Evolutionary conservation across 2,797 vertebrate genomes (phyloP).

Genomic region (Vipera ursinii): DNA sequence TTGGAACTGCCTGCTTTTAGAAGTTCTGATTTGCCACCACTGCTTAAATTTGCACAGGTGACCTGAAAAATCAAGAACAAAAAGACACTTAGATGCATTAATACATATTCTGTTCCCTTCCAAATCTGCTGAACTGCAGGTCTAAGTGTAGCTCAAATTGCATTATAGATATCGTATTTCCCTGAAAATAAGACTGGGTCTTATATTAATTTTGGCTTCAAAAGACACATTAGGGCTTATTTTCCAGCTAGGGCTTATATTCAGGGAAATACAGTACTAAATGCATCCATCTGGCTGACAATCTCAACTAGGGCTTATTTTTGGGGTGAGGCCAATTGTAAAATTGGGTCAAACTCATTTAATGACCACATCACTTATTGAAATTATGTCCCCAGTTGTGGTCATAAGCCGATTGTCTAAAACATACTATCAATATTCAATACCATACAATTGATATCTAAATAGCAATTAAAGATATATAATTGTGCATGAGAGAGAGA

Average conservation of each 20-base stretch:
- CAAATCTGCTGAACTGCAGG: background rate
- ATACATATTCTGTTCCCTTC: background rate
- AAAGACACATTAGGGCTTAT: no score
- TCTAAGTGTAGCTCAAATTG: background rate
- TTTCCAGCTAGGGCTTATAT: no score
- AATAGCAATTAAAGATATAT: background rate
- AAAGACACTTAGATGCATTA: conserved; percentile 42
- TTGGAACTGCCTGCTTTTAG: conserved; percentile 91
- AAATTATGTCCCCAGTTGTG: background rate
- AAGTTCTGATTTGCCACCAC: conserved; percentile 83
- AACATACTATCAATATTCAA: background rate
- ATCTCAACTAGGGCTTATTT: no score
- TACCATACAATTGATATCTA: background rate
- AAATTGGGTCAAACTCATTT: background rate
- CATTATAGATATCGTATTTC: background rate
- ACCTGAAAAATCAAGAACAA: conserved; percentile 76
- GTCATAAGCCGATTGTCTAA: background rate
- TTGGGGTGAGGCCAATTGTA: background rate
- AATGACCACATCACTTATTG: background rate
- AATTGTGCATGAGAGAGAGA: background rate
- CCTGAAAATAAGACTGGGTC: no score
- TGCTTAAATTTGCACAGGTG: conserved; percentile 83
- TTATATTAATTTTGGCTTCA: no score
- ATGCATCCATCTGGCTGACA: no score
- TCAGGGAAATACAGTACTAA: no score